These are phyloP conservation scores for Gandaritis pyraliata DNA, from an alignment of 2,888 invertebrate genomes.

Conservation along the genomic window DNA sequence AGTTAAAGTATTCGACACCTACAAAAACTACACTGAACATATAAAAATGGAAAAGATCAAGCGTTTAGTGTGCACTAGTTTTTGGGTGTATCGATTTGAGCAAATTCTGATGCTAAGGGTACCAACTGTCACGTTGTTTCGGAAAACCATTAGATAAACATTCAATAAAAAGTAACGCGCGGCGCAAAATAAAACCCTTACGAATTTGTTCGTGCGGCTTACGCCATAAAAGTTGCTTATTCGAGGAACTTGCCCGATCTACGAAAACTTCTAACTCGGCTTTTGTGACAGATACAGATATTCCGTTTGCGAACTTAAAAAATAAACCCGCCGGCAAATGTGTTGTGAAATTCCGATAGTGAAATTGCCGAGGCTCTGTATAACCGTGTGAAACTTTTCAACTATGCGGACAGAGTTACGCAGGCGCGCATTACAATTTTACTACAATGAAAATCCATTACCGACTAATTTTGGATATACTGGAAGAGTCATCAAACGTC, in stretches of 20 bases:
- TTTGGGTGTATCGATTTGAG: neutral
- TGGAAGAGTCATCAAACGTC: conserved; percentile 29
- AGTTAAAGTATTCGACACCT: conserved; percentile 16
- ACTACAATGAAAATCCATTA: conserved; percentile 28
- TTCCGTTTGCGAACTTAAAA: conserved; percentile 50
- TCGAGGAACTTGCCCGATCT: conserved; percentile 56
- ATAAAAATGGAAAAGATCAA: neutral
- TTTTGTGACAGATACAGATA: conserved; percentile 50
- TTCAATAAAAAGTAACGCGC: conserved; percentile 64
- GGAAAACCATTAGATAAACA: conserved; percentile 69
- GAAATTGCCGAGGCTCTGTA: conserved; percentile 36
- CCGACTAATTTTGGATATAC: conserved; percentile 23
- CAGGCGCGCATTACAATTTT: conserved; percentile 30
- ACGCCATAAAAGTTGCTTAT: conserved; percentile 59
- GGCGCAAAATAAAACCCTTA: conserved; percentile 59
- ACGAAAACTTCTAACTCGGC: conserved; percentile 56
- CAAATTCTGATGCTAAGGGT: conserved; percentile 37
- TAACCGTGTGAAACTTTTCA: conserved; percentile 38
- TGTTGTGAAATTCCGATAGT: conserved; percentile 44
- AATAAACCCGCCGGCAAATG: conserved; percentile 48
- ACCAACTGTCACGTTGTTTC: conserved; percentile 65
- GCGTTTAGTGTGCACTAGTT: neutral
- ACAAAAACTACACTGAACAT: conserved; percentile 36
- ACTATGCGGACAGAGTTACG: conserved; percentile 30
- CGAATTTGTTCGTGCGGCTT: conserved; percentile 56